Conservation (phyloP, 2,888 invertebrate species). For the Lomographa bimaculata region DNA sequence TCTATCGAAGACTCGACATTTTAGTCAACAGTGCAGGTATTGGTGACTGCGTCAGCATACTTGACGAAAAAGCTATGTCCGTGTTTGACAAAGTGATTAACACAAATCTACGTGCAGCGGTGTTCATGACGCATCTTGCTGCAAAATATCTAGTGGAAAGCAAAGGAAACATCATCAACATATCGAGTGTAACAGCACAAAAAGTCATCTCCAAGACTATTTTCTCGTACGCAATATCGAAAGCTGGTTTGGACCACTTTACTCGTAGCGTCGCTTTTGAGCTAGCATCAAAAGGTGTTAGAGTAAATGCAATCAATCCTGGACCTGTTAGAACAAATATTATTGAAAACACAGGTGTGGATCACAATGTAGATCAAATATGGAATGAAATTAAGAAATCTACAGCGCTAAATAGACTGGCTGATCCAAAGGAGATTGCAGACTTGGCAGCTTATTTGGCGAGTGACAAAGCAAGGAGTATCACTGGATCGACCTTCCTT, state of each 20-base stretch:
- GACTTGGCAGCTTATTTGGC: conserved; percentile 92
- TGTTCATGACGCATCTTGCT: conserved; percentile 40
- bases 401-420: conserved; percentile 91
- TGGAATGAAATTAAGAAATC: conserved; percentile 89
- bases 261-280: conserved; percentile 92
- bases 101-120: conserved; percentile 43
- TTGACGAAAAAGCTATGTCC: conserved; percentile 36
- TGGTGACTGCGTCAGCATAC: conserved; percentile 27
- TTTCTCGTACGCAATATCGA: conserved; percentile 35
- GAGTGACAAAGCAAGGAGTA: conserved; percentile 89
- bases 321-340: conserved; percentile 88
- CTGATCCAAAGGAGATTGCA: conserved; percentile 90
- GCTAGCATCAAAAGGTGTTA: conserved; percentile 86
- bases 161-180: conserved; percentile 40
- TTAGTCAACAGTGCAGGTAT: conserved; percentile 48
- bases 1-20: conserved; percentile 44
- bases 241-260: conserved; percentile 90
- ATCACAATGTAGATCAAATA: conserved; percentile 1
- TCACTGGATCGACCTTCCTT: conserved; percentile 86
- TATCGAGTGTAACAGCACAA: conserved; percentile 33
- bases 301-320: conserved; percentile 93
- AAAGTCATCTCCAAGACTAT: conserved; percentile 8
- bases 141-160: conserved; percentile 32
- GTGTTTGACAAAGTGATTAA: conserved; percentile 39
- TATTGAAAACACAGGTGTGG: conserved; percentile 27